phyloP scores from a whole-genome alignment of 2,113 vertebrate species.

The Geococcyx californianus region DNA sequence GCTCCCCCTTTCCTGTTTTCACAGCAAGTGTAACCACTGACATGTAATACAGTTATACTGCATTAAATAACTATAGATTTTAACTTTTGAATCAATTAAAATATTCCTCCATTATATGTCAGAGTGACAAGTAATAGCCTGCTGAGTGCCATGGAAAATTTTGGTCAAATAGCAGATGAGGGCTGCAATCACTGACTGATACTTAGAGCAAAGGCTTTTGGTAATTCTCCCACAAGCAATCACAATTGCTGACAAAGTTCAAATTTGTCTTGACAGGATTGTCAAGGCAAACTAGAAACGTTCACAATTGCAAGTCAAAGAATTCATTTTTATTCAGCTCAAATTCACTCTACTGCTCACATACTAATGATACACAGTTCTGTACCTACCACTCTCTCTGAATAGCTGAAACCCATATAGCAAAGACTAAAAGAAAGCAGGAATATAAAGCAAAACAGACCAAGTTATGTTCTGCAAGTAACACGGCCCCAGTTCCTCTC shows the following conservation, averaged over 20 bases:
- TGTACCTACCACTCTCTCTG: not conserved
- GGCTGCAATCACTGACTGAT: constrained; percentile 69
- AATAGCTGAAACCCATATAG: not conserved
- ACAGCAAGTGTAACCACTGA: not conserved
- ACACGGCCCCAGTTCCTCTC: not conserved
- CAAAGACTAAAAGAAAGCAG: not conserved
- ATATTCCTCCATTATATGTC: constrained; percentile 38
- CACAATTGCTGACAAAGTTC: constrained; percentile 56
- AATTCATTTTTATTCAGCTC: constrained; percentile 51
- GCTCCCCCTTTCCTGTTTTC: not conserved
- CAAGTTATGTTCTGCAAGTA: not conserved
- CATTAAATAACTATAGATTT: constrained; percentile 48
- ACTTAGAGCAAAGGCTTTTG: constrained; percentile 55
- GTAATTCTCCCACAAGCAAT: constrained; percentile 48
- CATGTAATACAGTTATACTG: constrained; percentile 9
- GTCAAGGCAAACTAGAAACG: constrained; percentile 57
- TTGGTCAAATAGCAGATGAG: constrained; percentile 69
- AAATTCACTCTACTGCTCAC: constrained; percentile 31
- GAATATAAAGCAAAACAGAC: not conserved
- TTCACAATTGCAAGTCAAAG: constrained; percentile 54
- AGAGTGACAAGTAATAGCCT: constrained; percentile 69
- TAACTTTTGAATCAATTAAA: constrained; percentile 65
- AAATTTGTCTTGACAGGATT: constrained; percentile 65
- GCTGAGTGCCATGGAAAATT: constrained; percentile 68
- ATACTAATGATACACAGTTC: constrained; percentile 42